A percentile compares a stretch with the other conserved stretches of the same genome.
phyloP scores from a whole-genome alignment of 1,140 invertebrate species.

The Helicoverpa zea region DNA sequence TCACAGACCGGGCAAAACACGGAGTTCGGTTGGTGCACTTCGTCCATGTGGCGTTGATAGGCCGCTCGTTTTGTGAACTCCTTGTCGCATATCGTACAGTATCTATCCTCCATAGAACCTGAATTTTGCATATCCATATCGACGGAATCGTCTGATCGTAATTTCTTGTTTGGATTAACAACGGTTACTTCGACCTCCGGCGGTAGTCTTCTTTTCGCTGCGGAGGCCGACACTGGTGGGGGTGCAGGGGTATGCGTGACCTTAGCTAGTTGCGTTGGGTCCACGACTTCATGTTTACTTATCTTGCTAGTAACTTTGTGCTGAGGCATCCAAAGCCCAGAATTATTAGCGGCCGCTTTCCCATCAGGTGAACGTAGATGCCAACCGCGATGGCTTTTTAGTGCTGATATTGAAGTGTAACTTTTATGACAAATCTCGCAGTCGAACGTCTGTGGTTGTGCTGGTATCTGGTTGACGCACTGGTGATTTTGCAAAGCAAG shows the following conservation, averaged over 20 bases:
- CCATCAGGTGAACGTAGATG: constrained; percentile 87
- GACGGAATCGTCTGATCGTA: constrained; percentile 80
- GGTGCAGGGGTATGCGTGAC: constrained; percentile 58
- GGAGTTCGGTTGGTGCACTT: constrained; percentile 79
- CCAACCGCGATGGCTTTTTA: constrained; percentile 89
- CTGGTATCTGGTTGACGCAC: constrained; percentile 73
- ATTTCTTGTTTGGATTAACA: constrained; percentile 83
- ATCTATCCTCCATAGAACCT: constrained; percentile 79
- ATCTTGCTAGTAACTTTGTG: constrained; percentile 85
- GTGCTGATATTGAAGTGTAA: constrained; percentile 86
- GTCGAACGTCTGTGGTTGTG: constrained; percentile 81
- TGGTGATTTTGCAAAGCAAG: constrained; percentile 84
- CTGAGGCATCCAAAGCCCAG: constrained; percentile 86
- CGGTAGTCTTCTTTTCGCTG: constrained; percentile 78
- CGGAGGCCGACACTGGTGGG: constrained; percentile 42
- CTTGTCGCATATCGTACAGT: constrained; percentile 88
- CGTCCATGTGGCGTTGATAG: constrained; percentile 87
- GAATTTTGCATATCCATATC: constrained; percentile 72
- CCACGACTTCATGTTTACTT: constrained; percentile 83
- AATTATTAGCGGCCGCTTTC: constrained; percentile 85
- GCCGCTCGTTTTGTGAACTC: constrained; percentile 87
- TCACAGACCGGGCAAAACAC: constrained; percentile 86
- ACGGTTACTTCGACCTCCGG: constrained; percentile 85
- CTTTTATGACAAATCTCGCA: constrained; percentile 88
- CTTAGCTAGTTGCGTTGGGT: constrained; percentile 66